Evolutionary conservation across 1,140 invertebrate species (phyloP).

Genomic region (Penaeus vannamei): DNA sequence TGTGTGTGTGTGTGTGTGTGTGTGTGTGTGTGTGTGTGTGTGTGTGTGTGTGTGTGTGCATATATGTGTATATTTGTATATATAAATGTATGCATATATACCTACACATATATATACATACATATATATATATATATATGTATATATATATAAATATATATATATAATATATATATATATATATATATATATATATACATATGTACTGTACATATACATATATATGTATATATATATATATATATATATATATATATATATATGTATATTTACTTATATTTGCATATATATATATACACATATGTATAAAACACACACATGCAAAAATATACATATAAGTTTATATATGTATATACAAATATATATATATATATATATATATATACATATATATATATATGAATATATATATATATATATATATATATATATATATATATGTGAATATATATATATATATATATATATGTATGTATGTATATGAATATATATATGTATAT

Average conservation of each 20-base stretch:
- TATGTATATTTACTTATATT: background rate
- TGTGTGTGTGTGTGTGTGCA: background rate
- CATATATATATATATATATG: no score
- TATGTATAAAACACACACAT: background rate
- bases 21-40: no score
- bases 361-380: background rate
- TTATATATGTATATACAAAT: background rate
- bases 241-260: background rate
- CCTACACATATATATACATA: no score
- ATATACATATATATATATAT: no score
- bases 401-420: no score
- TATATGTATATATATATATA: no score
- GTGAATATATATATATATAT: background rate
- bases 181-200: background rate
- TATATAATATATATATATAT: background rate
- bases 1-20: no score
- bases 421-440: conserved; percentile 1
- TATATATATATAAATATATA: background rate
- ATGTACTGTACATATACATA: no score
- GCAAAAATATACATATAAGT: no score
- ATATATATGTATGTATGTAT: background rate
- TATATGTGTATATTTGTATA: background rate
- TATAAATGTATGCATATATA: background rate
- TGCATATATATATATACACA: background rate
- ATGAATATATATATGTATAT: background rate